Percentiles rank a stretch among this genome's conserved stretches.
phyloP scores from a whole-genome alignment of 1,140 invertebrate genomes.

The Aphelenchoides fujianensis region DNA sequence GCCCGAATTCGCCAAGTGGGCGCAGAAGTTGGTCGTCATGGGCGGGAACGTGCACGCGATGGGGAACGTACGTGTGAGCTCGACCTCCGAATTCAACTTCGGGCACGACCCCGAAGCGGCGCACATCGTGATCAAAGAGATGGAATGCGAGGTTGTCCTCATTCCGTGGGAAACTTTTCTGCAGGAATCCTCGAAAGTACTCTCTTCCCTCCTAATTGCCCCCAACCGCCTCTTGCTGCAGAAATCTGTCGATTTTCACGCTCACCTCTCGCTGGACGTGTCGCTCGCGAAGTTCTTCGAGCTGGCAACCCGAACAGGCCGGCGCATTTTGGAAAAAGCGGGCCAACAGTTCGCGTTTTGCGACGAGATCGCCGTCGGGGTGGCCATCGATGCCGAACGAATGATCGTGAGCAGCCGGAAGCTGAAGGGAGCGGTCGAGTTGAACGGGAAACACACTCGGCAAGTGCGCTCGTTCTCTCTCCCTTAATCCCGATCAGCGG shows the following conservation, averaged over 20 bases:
- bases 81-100: slow-evolving; percentile 77
- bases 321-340: slow-evolving; percentile 34
- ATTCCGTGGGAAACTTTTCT: slow-evolving; percentile 61
- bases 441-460: slow-evolving; percentile 52
- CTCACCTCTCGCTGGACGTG: slow-evolving; percentile 48
- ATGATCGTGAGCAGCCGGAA: slow-evolving; percentile 46
- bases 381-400: slow-evolving; percentile 50
- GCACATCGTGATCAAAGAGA: slow-evolving; percentile 79
- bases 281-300: slow-evolving; percentile 54
- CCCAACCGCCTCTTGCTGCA: slow-evolving; percentile 19
- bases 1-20: slow-evolving; percentile 67
- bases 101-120: slow-evolving; percentile 75
- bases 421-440: slow-evolving; percentile 50
- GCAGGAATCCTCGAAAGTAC: slow-evolving; percentile 30
- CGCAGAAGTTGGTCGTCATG: slow-evolving; percentile 73
- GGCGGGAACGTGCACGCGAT: slow-evolving; percentile 71
- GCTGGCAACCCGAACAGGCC: slow-evolving; percentile 46
- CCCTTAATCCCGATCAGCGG: slow-evolving; percentile 40
- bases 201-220: slow-evolving; percentile 15
- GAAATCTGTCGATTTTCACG: slow-evolving; percentile 53
- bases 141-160: slow-evolving; percentile 71
- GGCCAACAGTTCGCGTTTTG: slow-evolving; percentile 55
- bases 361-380: slow-evolving; percentile 55
- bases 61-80: slow-evolving; percentile 71
- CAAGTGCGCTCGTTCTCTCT: too few relatives aligned